Base-by-base conservation (phyloP, 2,888 invertebrate species). In the Leptinotarsa juncta region DNA sequence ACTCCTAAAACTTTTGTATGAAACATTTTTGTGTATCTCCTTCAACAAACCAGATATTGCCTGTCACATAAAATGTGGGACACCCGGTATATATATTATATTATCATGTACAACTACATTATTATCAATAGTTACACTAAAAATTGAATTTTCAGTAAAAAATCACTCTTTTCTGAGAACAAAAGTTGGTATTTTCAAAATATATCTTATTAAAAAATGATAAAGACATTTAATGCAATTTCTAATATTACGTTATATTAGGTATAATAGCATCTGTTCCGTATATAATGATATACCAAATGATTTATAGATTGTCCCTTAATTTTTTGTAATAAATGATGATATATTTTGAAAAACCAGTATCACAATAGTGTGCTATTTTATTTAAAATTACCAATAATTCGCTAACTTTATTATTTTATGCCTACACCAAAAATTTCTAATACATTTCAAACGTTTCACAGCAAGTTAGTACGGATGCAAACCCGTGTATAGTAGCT, bases 151-250 rank as follows among this genome's bases (percentile, higher is more conserved):
- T 65, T 73, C 69, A 68, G 80, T 80, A 80, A 80, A 82, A 82
- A 82, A 82, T 82, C 82, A 82, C 82, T 82, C 82, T 82, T 82
- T 78, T 75, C 80, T 80, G 80, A 79, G 76, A 53, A 53, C 53
- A 77, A 78, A 76, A 81, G 77, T 77, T 79, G 77, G 77, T 75
- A 78, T 69, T 73, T 72, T 67, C 67, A 76, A 73, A 76, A 67
- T 75, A 73, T 70, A 73, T 72, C 60, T 2, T 18, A 18, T 53
- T 53, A n/a, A 53, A 53, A 53, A 42, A 42, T 42, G 10, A 10
- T 42, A 18, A n/a, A 53, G 3, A 53, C 10, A 12, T 18, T 18
- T 53, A 18, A 5, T 18, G 18, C 10, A 53, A 53, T 18, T 18
- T 53, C 53, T 3, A 18, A 53, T 53, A 18, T 53, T 53, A 53